phyloP scores from a whole-genome alignment of 2,113 vertebrate genomes.

The Megaceryle maxima region DNA sequence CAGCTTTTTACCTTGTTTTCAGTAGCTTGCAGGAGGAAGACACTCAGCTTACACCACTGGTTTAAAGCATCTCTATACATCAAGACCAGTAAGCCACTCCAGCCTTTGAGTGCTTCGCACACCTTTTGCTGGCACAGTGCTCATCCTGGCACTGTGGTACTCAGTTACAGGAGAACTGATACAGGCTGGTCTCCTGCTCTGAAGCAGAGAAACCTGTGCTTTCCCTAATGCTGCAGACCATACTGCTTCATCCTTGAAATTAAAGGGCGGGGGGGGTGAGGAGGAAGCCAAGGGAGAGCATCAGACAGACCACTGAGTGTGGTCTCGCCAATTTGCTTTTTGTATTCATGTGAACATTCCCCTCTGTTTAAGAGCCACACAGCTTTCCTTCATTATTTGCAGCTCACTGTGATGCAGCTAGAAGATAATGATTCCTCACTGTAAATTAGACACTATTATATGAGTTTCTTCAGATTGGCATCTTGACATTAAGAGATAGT shows the following conservation, averaged over 20 bases:
- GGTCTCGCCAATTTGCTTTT: background rate
- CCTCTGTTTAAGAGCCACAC: background rate
- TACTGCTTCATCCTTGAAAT: background rate
- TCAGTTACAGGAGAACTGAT: background rate
- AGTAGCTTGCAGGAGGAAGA: background rate
- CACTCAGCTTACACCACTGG: background rate
- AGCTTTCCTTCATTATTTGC: constrained; percentile 10
- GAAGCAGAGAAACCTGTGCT: background rate
- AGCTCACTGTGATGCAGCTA: background rate
- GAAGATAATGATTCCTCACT: background rate
- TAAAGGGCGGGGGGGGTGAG: background rate
- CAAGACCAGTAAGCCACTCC: background rate
- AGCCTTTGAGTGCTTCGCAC: background rate
- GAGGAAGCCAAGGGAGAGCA: background rate
- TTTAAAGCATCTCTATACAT: background rate
- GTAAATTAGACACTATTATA: constrained; percentile 32
- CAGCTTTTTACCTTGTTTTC: background rate
- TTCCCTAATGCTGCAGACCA: background rate
- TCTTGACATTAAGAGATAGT: background rate
- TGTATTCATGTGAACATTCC: background rate
- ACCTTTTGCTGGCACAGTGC: background rate
- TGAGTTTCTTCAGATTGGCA: constrained; percentile 18
- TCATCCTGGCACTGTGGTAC: background rate
- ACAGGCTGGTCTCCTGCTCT: background rate
- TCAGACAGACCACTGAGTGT: background rate